These are phyloP conservation scores for Eulemur rufifrons DNA, from an alignment of 2,113 vertebrate species.

Conservation along the genomic window DNA sequence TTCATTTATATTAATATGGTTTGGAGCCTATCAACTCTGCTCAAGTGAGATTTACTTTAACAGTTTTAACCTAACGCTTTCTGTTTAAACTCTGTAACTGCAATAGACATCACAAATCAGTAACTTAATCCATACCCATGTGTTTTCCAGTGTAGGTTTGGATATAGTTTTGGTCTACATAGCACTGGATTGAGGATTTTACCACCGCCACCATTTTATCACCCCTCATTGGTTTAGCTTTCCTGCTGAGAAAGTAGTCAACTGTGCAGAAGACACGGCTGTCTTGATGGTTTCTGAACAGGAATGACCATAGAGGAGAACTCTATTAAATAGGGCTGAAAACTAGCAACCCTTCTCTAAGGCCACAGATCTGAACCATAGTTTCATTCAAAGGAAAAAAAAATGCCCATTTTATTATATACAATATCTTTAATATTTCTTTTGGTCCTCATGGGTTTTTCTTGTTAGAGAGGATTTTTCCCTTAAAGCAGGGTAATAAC, in stretches of 20 bases:
- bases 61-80: neutral
- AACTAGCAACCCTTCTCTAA: neutral
- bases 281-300: neutral
- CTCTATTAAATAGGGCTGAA: neutral
- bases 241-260: neutral
- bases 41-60: neutral
- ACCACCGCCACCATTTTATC: neutral
- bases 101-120: neutral
- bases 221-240: neutral
- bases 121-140: neutral
- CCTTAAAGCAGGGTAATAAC: neutral
- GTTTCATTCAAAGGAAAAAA: neutral
- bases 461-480: neutral
- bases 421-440: neutral
- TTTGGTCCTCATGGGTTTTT: neutral
- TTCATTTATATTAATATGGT: neutral
- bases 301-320: neutral
- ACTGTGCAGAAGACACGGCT: neutral
- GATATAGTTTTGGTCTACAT: neutral
- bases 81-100: neutral
- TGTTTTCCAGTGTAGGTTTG: neutral
- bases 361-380: neutral
- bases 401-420: slow-evolving; percentile 9
- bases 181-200: neutral
- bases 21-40: neutral